A percentile compares a stretch with the other conserved stretches of the same genome.
phyloP scores from a whole-genome alignment of 2,113 vertebrate species.

The Oreocharis arfaki region DNA sequence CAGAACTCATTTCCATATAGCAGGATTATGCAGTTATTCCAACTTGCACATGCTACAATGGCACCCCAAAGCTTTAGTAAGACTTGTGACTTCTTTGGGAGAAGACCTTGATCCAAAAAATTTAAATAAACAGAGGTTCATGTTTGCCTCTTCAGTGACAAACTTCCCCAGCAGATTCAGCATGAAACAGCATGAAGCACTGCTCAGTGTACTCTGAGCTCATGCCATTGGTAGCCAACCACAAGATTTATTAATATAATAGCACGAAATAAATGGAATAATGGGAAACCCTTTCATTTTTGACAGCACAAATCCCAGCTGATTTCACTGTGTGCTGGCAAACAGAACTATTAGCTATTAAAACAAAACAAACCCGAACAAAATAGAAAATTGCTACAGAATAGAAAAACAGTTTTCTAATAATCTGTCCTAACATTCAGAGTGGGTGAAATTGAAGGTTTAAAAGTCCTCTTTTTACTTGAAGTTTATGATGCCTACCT shows the following conservation, averaged over 20 bases:
- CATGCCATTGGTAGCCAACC: not conserved
- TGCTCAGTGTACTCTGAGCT: constrained; percentile 3
- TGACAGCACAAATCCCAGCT: not conserved
- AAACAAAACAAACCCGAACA: not conserved
- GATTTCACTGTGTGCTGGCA: not conserved
- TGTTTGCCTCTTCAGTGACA: not conserved
- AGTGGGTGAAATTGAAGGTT: not conserved
- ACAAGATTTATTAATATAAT: not conserved
- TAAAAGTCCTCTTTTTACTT: not conserved
- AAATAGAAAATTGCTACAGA: not conserved
- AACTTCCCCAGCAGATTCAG: not conserved
- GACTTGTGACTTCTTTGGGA: not conserved
- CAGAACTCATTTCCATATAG: not conserved
- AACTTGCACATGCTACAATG: not conserved
- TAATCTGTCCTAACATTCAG: not conserved
- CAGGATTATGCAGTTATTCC: not conserved
- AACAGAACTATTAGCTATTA: not conserved
- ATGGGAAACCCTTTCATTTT: not conserved
- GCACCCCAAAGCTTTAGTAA: not conserved
- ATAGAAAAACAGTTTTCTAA: not conserved
- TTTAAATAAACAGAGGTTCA: not conserved
- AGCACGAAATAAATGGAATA: not conserved
- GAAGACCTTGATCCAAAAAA: not conserved
- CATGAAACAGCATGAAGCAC: not conserved
- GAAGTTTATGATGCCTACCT: not conserved